Evolutionary conservation across 1,140 invertebrate genomes (phyloP).

Genomic region (Pentalonia nigronervosa): DNA sequence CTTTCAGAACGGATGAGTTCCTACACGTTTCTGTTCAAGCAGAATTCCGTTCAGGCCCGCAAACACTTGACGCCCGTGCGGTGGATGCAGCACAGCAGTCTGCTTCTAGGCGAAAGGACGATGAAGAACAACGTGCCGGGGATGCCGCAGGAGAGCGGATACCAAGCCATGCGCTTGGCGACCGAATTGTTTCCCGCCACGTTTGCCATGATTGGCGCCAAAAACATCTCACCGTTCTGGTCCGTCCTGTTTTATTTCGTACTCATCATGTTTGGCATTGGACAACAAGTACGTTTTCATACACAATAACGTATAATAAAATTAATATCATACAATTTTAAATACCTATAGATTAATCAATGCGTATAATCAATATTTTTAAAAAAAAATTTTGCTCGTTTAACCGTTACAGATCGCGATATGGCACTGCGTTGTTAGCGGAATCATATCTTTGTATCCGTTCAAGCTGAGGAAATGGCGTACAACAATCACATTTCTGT

Average conservation of each 20-base stretch:
- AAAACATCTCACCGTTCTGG: conserved; percentile 80
- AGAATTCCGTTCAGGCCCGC: conserved; percentile 66
- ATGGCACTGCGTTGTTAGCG: conserved; percentile 83
- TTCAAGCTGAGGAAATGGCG: conserved; percentile 78
- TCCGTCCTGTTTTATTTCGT: conserved; percentile 85
- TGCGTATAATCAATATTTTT: no score
- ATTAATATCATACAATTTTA: background rate
- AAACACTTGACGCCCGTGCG: conserved; percentile 68
- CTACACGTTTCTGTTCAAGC: conserved; percentile 74
- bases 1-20: conserved; percentile 75
- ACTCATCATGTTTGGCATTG: conserved; percentile 84
- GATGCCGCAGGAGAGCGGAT: conserved; percentile 72
- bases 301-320: background rate
- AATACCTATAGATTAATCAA: background rate
- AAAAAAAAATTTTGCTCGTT: background rate
- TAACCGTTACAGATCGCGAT: conserved; percentile 69
- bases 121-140: conserved; percentile 67
- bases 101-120: conserved; percentile 75
- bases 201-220: conserved; percentile 74
- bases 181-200: conserved; percentile 87
- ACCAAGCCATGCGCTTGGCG: conserved; percentile 78
- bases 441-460: conserved; percentile 79
- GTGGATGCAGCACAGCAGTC: conserved; percentile 75
- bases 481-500: conserved; percentile 85
- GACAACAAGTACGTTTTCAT: conserved; percentile 72